Base-by-base conservation (phyloP, 2,888 invertebrate genomes). In the Ophion costatus region DNA sequence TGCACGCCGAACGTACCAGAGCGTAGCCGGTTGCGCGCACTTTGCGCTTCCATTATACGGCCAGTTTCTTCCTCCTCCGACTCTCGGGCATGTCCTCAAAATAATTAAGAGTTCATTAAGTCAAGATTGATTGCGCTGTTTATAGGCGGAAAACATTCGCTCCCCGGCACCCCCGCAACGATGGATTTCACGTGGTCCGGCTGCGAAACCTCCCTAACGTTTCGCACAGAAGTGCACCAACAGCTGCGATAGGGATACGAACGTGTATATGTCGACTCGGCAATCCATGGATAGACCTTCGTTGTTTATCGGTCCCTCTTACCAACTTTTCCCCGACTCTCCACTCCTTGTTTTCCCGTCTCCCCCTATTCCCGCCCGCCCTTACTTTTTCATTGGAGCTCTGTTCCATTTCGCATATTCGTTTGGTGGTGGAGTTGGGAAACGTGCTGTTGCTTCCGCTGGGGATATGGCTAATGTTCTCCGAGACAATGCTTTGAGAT, bases 21-120 rank as follows among this genome's bases (percentile, higher is more conserved):
- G 87, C 86, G 90, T 87, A 88, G 85, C 89, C 88, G 90, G 91
- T 90, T 88, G 91, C 90, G 91, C 91, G 91, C 91, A 92, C 92
- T 93, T 93, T 92, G 91, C 91, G 91, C 92, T 90, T 89, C 92
- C 91, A 92, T 93, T 93, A 92, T 92, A 93, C 91, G 93, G 92
- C 88, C 92, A 92, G 91, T 93, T 93, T 92, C 91, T 90, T 90
- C 89, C 88, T 87, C 83, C 79, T 87, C 87, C 87, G 87, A 84
- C 67, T 79, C 87, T 86, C 88, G 86, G 87, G 88, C 88, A 86
- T 91, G 90, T 93, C 93, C 91, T 92, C 93, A 90, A 93, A 93
- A 93, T 93, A 93, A 93, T 93, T 92, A 93, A 93, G 92, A 92
- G 93, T 93, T 93, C 93, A 93, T 93, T 92, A 93, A 92, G 91